These are phyloP conservation scores for Mimachlamys varia DNA, from an alignment of 2,888 invertebrate species.

Conservation along the genomic window DNA sequence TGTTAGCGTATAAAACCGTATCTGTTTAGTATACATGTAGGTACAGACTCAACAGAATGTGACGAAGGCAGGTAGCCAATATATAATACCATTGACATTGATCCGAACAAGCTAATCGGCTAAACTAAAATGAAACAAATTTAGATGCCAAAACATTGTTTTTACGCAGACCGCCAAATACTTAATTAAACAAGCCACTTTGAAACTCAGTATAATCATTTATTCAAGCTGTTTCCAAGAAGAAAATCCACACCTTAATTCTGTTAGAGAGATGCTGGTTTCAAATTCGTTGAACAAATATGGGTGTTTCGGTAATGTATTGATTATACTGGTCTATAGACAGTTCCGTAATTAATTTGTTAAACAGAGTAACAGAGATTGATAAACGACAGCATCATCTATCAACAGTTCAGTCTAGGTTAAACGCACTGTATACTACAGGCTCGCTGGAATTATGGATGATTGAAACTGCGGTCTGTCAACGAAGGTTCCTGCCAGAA, in stretches of 20 bases:
- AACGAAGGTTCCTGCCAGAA: background rate
- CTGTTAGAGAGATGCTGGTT: background rate
- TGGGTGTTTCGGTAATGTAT: background rate
- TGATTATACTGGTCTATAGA: background rate
- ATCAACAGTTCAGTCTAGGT: background rate
- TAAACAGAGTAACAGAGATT: background rate
- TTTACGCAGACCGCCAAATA: too few relatives aligned
- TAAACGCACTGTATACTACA: background rate
- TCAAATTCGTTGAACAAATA: background rate
- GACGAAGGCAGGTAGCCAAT: too few relatives aligned
- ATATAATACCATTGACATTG: too few relatives aligned
- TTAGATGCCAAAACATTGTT: too few relatives aligned
- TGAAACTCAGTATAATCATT: too few relatives aligned
- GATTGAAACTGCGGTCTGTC: background rate
- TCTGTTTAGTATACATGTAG: too few relatives aligned
- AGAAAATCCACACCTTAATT: background rate
- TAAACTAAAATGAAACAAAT: too few relatives aligned
- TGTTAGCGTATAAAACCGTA: too few relatives aligned
- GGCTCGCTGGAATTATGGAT: background rate
- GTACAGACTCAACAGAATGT: too few relatives aligned
- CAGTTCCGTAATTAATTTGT: background rate
- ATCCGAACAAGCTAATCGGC: too few relatives aligned
- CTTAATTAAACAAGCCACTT: too few relatives aligned
- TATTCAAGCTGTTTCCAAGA: background rate
- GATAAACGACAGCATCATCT: background rate